Evolutionary conservation across 37 sponge, comb jelly and placozoan genomes (phyloP), one percentile per base, ranked within the genome.

Genomic region (Ephydatia muelleri): DNA sequence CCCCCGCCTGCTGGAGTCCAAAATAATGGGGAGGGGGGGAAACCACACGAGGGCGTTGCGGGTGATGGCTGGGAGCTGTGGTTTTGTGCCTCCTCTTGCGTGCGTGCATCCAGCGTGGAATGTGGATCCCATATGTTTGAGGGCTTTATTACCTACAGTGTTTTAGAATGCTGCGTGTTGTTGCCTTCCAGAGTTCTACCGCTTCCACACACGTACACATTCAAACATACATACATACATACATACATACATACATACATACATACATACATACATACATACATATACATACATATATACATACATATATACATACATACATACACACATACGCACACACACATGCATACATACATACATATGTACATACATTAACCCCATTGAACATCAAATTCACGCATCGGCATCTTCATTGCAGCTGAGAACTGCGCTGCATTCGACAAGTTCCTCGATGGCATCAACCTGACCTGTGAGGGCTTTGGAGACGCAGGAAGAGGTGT

Each of bases 291-390:
- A 49, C 25, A n/a, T 28, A 49, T 13, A 43, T 29, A 49, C 25
- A 79, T 12, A 76, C 48, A 76, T 28, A 22, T 2, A 36, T 28
- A 76, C 77, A 76, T 40, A 36, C 48, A 76, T 43, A 76, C 77
- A 76, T n/a, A 76, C 77, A 76, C 47, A 36, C 77, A 76, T 43
- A 76, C 47, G 38, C 77, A 76, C 39, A 76, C 77, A 75, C 76
- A 75, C 76, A 30, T 9, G 5, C 70, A 69, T 9, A 69, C 70
- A 69, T 9, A 69, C 70, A 69, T 9, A 69, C 70, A 69, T 9
- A 69, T 9, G 8, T 9, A 69, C 70, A 69, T 9, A 69, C 70
- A 3, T 69, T 69, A n/a, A n/a, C n/a, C n/a, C n/a, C n/a, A n/a
- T n/a, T n/a, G n/a, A n/a, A n/a, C n/a, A n/a, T n/a, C n/a, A n/a